A percentile compares a stretch with the other conserved stretches of the same genome.
Evolutionary conservation across 2,888 invertebrate genomes (phyloP).

Genomic region (Ceratothoa steindachneri): DNA sequence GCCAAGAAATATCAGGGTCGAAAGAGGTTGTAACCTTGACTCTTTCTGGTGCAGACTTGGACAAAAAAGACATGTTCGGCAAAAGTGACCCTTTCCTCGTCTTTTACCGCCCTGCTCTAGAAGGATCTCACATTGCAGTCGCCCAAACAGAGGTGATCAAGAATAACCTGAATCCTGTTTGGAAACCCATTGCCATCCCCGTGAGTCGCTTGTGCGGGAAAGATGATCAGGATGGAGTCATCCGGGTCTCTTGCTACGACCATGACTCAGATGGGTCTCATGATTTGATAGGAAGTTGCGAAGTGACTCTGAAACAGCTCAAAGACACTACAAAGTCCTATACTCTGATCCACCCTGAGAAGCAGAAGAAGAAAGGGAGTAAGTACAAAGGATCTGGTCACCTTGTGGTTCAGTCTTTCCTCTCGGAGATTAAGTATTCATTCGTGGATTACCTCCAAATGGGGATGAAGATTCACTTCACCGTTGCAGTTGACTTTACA

Average conservation of each 20-base stretch:
- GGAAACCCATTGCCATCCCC: conserved; percentile 54
- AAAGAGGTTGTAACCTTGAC: conserved; percentile 52
- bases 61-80: conserved; percentile 53
- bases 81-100: conserved; percentile 54
- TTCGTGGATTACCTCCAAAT: conserved; percentile 59
- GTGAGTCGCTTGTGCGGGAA: conserved; percentile 54
- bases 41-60: conserved; percentile 51
- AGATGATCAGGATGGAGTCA: conserved; percentile 54
- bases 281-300: conserved; percentile 57
- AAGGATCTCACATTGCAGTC: conserved; percentile 52
- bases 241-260: conserved; percentile 57
- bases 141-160: conserved; percentile 59
- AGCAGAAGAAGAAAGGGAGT: conserved; percentile 56
- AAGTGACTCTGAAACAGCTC: conserved; percentile 52
- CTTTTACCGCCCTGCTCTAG: conserved; percentile 48
- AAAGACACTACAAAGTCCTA: conserved; percentile 47
- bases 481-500: conserved; percentile 53
- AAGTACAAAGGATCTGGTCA: conserved; percentile 57
- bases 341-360: conserved; percentile 55
- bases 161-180: conserved; percentile 57
- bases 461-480: conserved; percentile 53
- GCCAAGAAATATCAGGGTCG: conserved; percentile 49
- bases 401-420: conserved; percentile 52
- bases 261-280: conserved; percentile 56
- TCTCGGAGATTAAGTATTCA: conserved; percentile 49